These are phyloP conservation scores for Tetrapedia diversipes DNA, from an alignment of 2,888 invertebrate species.

Conservation along the genomic window DNA sequence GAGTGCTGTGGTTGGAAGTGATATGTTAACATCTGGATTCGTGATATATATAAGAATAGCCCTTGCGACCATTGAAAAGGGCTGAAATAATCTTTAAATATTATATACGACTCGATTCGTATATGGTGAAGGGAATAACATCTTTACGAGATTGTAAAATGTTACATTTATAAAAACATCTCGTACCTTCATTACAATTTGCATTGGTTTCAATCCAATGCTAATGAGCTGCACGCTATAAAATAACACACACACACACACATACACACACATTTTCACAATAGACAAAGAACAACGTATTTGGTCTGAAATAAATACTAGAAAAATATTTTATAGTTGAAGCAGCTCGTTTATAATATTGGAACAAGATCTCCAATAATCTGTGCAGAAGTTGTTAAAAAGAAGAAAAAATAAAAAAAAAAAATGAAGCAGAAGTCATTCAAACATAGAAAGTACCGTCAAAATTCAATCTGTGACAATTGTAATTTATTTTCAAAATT, in stretches of 20 bases:
- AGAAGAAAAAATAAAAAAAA: constrained; percentile 30
- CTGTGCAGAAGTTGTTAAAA: constrained; percentile 38
- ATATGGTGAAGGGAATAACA: constrained; percentile 54
- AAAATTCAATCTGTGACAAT: constrained; percentile 11
- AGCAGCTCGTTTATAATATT: constrained; percentile 61
- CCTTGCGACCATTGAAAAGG: constrained; percentile 33
- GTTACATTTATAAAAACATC: constrained; percentile 18
- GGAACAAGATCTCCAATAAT: constrained; percentile 61
- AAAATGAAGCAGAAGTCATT: constrained; percentile 37
- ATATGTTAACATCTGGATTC: constrained; percentile 63
- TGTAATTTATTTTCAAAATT: constrained; percentile 29
- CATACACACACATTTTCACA: constrained; percentile 46
- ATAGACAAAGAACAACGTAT: constrained; percentile 10
- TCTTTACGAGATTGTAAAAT: constrained; percentile 33
- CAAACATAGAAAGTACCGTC: constrained; percentile 43
- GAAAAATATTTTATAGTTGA: constrained; percentile 32
- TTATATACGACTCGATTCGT: constrained; percentile 59
- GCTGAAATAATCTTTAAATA: constrained; percentile 39
- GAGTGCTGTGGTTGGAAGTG: constrained; percentile 47
- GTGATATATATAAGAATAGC: constrained; percentile 12
- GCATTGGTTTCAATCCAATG: constrained; percentile 46
- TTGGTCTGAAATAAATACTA: constrained; percentile 21
- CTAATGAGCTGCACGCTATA: constrained; percentile 54
- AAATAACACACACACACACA: too few relatives aligned
- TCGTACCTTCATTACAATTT: constrained; percentile 50